Evolutionary conservation across 2,797 vertebrate species (phyloP).

Genomic region (Enteromius trimaculatus): DNA sequence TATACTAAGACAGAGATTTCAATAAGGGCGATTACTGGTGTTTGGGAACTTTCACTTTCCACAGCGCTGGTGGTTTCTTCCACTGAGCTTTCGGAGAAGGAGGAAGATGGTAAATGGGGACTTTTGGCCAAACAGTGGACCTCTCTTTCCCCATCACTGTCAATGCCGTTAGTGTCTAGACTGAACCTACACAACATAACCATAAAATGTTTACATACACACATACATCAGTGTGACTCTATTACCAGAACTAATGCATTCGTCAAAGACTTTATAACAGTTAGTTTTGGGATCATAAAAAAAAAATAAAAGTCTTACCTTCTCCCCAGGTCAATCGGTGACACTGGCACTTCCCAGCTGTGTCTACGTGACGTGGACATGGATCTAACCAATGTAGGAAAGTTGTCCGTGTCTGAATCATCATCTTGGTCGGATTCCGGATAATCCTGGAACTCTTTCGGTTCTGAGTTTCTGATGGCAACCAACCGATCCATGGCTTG

Average conservation of each 20-base stretch:
- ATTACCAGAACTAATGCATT: background rate
- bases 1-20: background rate
- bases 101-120: constrained; percentile 39
- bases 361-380: constrained; percentile 84
- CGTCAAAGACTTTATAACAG: background rate
- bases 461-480: constrained; percentile 59
- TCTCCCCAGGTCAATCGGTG: constrained; percentile 78
- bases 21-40: constrained; percentile 27
- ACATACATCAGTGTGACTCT: background rate
- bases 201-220: constrained; percentile 2
- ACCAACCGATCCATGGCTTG: constrained; percentile 42
- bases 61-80: constrained; percentile 62
- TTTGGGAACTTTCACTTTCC: constrained; percentile 38
- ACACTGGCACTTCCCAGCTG: constrained; percentile 87
- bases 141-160: constrained; percentile 81
- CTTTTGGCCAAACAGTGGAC: constrained; percentile 65
- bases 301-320: constrained; percentile 74
- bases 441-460: constrained; percentile 43
- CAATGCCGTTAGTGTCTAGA: constrained; percentile 75
- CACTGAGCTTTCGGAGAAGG: constrained; percentile 45
- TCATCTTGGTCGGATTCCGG: constrained; percentile 39
- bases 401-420: constrained; percentile 70
- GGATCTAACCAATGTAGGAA: constrained; percentile 80
- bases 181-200: constrained; percentile 79
- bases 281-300: background rate